Percentiles rank a stretch among this genome's conserved stretches.
These are phyloP conservation scores for Spodoptera littoralis DNA, from an alignment of 2,888 invertebrate genomes.

Conservation along the genomic window DNA sequence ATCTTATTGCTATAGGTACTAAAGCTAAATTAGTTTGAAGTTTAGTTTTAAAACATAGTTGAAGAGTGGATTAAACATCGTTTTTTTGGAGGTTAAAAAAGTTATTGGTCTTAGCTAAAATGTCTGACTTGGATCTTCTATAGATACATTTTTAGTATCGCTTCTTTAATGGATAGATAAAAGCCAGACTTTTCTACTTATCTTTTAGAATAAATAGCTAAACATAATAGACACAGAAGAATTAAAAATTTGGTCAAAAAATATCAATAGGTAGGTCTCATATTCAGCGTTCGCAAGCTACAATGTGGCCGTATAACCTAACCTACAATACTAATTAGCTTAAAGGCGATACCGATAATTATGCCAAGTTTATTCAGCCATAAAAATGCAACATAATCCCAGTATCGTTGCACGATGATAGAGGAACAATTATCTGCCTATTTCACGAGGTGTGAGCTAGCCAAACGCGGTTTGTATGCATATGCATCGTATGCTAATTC, in stretches of 20 bases:
- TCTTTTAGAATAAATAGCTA: too few relatives aligned
- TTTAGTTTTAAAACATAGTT: neutral
- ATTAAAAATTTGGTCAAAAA: too few relatives aligned
- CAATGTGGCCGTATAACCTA: neutral
- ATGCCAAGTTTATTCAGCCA: constrained; percentile 18
- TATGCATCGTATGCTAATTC: constrained; percentile 67
- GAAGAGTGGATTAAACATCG: neutral
- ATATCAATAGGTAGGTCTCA: too few relatives aligned
- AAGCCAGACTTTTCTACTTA: too few relatives aligned
- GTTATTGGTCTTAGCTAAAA: too few relatives aligned
- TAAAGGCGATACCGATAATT: constrained; percentile 18
- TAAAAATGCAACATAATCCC: constrained; percentile 40
- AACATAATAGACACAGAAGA: too few relatives aligned
- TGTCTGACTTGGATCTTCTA: too few relatives aligned
- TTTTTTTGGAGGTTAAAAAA: neutral
- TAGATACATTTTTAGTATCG: too few relatives aligned
- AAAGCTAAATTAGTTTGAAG: constrained; percentile 1
- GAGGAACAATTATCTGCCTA: constrained; percentile 61
- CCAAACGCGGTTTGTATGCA: constrained; percentile 60
- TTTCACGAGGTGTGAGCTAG: constrained; percentile 56
- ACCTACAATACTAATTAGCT: constrained; percentile 10
- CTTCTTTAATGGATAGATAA: too few relatives aligned
- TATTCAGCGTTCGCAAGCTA: neutral
- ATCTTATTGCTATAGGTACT: neutral
- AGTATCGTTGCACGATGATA: constrained; percentile 41